Base-by-base conservation (phyloP, 2,797 vertebrate species). In the Decapterus maruadsi region DNA sequence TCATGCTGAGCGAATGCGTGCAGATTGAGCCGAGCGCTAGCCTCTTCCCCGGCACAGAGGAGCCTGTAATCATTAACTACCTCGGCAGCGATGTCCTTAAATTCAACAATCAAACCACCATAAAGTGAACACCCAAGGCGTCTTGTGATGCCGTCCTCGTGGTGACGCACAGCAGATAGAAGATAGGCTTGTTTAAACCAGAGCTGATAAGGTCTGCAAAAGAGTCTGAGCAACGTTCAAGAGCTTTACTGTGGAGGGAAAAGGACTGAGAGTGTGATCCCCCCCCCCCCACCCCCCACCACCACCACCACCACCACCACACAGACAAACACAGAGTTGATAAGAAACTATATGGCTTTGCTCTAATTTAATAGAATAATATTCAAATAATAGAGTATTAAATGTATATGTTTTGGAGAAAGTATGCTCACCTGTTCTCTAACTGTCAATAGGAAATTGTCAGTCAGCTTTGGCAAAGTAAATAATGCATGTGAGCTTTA, bases 51-150 rank as follows among this genome's bases (percentile, higher is more conserved):
- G 26, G 17, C 2, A 19, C 55, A 7, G 22, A 56, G 46, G 20
- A 61, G 31, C 3, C 26, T 56, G 36, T 80, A 92, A 93, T 90
- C 54, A 92, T 92, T 91, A 90, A 88, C 89, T 22, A 38, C 66
- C 31, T 60, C 40, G 54, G 70, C 55, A 20, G 67, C 8, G 59
- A 65, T 31, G 62, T 68, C 58, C 58, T 81, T 70, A 34, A 31
- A 56, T 67, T 63, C 54, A 51, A 65, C 72, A 73, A 78, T 82
- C 79, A 60, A 26, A 42, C 29, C 75, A 42, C 29, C 75, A 69
- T 82, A 83, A 91, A 89, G 82, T 75, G 69, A 89, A 77, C 74
- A 66, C 71, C 69, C 55, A 58, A 82, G 82, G 61, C 9, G 14
- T 86, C 90, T 78, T 83, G n/a, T 85, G 81, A 85, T 74, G 71